phyloP scores from a whole-genome alignment of 2,113 vertebrate genomes.

The Melanerpes formicivorus region DNA sequence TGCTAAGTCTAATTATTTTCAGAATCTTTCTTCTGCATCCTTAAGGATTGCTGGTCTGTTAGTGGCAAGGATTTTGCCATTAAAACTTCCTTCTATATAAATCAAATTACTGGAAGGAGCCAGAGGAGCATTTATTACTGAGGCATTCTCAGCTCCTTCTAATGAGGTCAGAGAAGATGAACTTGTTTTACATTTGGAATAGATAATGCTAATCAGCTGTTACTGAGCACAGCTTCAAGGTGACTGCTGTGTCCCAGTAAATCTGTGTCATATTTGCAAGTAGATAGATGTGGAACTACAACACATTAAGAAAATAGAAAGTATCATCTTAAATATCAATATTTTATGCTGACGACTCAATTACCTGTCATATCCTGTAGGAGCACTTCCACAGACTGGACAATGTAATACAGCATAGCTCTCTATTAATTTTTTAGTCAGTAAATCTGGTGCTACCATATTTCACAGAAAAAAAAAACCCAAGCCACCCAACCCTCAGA shows the following conservation, averaged over 20 bases:
- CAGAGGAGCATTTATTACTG: not conserved
- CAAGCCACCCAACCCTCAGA: not conserved
- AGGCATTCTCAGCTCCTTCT: not conserved
- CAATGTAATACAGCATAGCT: not conserved
- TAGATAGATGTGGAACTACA: not conserved
- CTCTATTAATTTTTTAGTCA: not conserved
- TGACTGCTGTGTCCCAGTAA: slow-evolving; percentile 26
- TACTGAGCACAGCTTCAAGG: slow-evolving; percentile 42
- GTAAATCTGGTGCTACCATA: not conserved
- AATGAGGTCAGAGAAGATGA: slow-evolving; percentile 49
- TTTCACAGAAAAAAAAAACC: not conserved
- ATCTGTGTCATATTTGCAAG: not conserved
- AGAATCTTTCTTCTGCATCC: not conserved
- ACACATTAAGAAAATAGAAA: slow-evolving; percentile 31
- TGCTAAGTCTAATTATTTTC: not conserved
- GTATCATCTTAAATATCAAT: slow-evolving; percentile 6
- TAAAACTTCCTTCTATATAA: not conserved
- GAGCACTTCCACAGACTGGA: not conserved
- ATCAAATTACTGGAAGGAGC: not conserved
- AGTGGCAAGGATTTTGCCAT: not conserved
- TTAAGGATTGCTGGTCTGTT: not conserved
- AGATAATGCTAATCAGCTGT: slow-evolving; percentile 41
- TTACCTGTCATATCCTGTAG: not conserved
- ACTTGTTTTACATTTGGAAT: slow-evolving; percentile 37
- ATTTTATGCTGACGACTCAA: slow-evolving; percentile 27